A percentile compares a stretch with the other conserved stretches of the same genome.
Conservation (phyloP, 2,888 invertebrate genomes). For the Leptinotarsa juncta region DNA sequence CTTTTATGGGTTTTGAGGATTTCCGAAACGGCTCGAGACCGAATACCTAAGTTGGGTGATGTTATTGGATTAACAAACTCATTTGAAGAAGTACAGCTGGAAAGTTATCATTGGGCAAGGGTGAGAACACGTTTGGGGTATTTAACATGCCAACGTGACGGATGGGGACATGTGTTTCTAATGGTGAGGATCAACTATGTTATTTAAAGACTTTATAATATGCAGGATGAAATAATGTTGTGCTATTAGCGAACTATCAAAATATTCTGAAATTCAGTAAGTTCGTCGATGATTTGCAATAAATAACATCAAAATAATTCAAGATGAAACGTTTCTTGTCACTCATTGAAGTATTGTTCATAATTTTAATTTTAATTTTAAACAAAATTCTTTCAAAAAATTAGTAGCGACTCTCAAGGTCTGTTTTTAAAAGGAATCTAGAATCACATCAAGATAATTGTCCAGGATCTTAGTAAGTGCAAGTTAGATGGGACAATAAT, state of each 20-base stretch:
- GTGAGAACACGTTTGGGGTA: conserved; percentile 39
- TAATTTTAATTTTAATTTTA: too few species aligned
- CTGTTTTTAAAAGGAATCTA: too few species aligned
- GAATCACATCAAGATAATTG: too few species aligned
- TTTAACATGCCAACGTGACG: conserved; percentile 47
- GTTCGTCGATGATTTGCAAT: background rate
- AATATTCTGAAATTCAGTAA: background rate
- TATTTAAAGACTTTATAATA: background rate
- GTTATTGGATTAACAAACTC: conserved; percentile 31
- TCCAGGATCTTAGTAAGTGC: too few species aligned
- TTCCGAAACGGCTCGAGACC: conserved; percentile 55
- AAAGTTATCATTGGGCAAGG: conserved; percentile 28
- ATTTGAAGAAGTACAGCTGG: conserved; percentile 10
- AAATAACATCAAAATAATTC: too few species aligned
- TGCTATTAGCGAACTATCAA: background rate
- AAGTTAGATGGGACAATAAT: too few species aligned
- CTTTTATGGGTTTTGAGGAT: conserved; percentile 56
- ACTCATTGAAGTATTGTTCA: too few species aligned
- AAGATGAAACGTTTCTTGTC: too few species aligned
- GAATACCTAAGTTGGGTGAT: conserved; percentile 32
- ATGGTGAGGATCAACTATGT: conserved; percentile 1
- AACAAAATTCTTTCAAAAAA: too few species aligned
- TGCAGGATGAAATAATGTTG: background rate
- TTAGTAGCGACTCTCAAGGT: too few species aligned
- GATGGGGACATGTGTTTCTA: conserved; percentile 41